phyloP scores from a whole-genome alignment of 2,888 invertebrate species.

The Amiota mariae region DNA sequence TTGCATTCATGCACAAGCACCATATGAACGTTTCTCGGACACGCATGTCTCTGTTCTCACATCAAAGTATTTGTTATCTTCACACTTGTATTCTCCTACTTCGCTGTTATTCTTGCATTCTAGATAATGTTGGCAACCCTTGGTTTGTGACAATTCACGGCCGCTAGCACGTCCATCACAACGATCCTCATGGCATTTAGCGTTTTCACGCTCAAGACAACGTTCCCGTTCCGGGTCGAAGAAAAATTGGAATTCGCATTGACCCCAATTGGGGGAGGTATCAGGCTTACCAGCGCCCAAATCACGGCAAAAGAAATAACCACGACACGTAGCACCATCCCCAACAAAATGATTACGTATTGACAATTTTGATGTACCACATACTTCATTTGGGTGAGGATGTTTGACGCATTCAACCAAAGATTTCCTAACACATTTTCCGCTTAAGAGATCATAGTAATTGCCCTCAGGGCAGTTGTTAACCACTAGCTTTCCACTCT shows the following conservation, averaged over 20 bases:
- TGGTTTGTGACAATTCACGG: constrained; percentile 44
- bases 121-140: constrained; percentile 55
- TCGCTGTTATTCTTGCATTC: constrained; percentile 46
- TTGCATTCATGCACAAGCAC: constrained; percentile 28
- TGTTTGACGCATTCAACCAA: constrained; percentile 53
- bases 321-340: constrained; percentile 64
- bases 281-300: constrained; percentile 58
- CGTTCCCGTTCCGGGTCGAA: constrained; percentile 50
- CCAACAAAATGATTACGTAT: constrained; percentile 55
- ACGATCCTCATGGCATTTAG: constrained; percentile 54
- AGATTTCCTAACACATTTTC: constrained; percentile 50
- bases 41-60: constrained; percentile 39
- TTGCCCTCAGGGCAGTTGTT: constrained; percentile 41
- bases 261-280: constrained; percentile 50
- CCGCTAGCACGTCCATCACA: constrained; percentile 53
- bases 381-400: constrained; percentile 57
- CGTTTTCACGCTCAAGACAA: constrained; percentile 47
- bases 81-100: constrained; percentile 39
- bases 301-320: constrained; percentile 64
- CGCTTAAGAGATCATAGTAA: constrained; percentile 52
- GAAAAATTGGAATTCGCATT: constrained; percentile 54
- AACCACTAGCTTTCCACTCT: not conserved
- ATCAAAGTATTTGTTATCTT: constrained; percentile 48
- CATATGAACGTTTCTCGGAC: constrained; percentile 26
- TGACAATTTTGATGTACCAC: constrained; percentile 62